Base-by-base conservation (phyloP, 2,888 invertebrate species). In the Phalangium opilio region DNA sequence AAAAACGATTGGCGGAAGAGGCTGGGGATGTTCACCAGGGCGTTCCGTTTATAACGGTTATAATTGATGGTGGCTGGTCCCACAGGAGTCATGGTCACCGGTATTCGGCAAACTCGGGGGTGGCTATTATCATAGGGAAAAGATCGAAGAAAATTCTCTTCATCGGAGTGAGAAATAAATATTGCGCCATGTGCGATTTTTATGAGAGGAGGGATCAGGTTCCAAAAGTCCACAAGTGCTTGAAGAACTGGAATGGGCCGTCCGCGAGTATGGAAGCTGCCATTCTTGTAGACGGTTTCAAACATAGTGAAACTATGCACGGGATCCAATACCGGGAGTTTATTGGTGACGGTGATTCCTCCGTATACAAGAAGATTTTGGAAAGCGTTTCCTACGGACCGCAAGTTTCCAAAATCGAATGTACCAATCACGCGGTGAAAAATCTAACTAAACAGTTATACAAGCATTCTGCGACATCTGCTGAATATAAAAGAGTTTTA, bases 291-390 rank as follows among this genome's bases (percentile, higher is more conserved):
- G 38, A 38, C 10, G 38, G 38, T 17, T 38, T 8, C 18, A 3
- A 3, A 18, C 15, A 3, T 18, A 38, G 5, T 38, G 38, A 38
- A 38, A 14, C 15, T 14, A 38, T 38, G 38, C 38, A 38, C 27
- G 47, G 50, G 5, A 12, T 55, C 3, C 39, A 43, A 14, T 55
- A 55, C 40, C 40, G 40, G 7, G 40, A 20, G 35, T 39, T 54
- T 14, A 47, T 57, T 1, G 53, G 51, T 10, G 57, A 57, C 44
- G 53, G 56, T 3, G 56, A 58, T 18, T 52, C 52, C 4, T 45
- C 45, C 21, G 50, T 52, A 1, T 52, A 48, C 14, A 33, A 42
- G 3, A 46, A 42, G 42, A 51, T 56, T 10, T 44, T 45, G 12
- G 43, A 52, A 17, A 19, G 40, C 1, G 34, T 27, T 12, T 41